A percentile compares a stretch with the other conserved stretches of the same genome.
Conservation (phyloP, 2,113 vertebrate genomes). For the Pogonocichla stellata region DNA sequence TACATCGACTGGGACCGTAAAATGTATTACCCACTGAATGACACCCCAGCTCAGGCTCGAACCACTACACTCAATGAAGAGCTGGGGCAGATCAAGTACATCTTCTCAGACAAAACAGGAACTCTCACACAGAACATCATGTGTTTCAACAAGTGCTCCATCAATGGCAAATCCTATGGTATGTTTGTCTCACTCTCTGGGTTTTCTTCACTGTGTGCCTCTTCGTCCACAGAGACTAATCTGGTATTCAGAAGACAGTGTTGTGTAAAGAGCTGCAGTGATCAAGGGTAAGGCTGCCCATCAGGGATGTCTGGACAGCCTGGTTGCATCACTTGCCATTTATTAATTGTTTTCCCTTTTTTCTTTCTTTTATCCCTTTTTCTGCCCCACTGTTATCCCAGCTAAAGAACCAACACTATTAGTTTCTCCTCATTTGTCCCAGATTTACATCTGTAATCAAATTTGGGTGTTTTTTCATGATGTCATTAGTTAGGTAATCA, state of each 20-base stretch:
- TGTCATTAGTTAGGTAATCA: neutral
- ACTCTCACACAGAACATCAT: slow-evolving; percentile 98
- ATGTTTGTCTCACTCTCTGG: neutral
- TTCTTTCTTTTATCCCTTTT: neutral
- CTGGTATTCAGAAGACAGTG: neutral
- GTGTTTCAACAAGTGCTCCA: slow-evolving; percentile 93
- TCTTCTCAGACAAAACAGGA: slow-evolving; percentile 97
- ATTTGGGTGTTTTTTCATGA: neutral
- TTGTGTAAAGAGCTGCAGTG: neutral
- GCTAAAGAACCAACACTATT: neutral
- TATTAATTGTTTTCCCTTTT: neutral
- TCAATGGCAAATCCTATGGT: slow-evolving; percentile 89
- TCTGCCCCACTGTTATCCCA: neutral
- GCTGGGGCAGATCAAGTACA: slow-evolving; percentile 93
- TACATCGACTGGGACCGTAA: slow-evolving; percentile 95
- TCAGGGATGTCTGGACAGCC: neutral
- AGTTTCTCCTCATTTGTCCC: neutral
- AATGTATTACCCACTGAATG: slow-evolving; percentile 87
- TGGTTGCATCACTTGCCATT: neutral
- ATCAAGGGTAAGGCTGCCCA: neutral
- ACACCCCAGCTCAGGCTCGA: slow-evolving; percentile 87
- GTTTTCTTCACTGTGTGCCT: neutral
- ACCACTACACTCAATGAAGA: slow-evolving; percentile 97
- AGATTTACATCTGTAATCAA: neutral
- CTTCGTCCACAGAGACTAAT: neutral